Percentiles rank a stretch among this genome's conserved stretches.
Evolutionary conservation across 2,113 vertebrate genomes (phyloP).

Genomic region (Leptobrachium ailaonicum): DNA sequence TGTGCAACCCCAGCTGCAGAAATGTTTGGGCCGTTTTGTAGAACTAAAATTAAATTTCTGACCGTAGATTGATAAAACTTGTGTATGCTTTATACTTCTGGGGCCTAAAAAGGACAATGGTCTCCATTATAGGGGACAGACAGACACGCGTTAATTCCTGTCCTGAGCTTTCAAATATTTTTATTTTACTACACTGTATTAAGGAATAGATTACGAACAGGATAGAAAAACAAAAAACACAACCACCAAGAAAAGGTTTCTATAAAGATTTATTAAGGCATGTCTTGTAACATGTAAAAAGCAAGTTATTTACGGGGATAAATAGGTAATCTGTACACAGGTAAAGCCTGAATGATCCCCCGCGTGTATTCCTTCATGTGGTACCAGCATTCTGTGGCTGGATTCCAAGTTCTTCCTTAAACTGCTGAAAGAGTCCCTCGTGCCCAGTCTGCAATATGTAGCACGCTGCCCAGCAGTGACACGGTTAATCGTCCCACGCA

Average conservation of each 20-base stretch:
- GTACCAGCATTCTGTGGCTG: neutral
- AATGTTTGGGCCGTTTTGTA: too few species aligned
- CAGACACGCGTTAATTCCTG: too few species aligned
- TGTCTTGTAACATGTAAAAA: conserved; percentile 69
- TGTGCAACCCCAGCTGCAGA: too few species aligned
- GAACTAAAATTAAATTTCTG: too few species aligned
- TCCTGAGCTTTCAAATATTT: too few species aligned
- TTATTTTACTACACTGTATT: too few species aligned
- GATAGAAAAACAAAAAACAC: neutral
- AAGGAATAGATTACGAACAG: neutral
- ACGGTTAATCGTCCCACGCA: neutral
- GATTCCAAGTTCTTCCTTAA: neutral
- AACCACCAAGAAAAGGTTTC: conserved; percentile 25
- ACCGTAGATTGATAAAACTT: too few species aligned
- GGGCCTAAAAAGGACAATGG: too few species aligned
- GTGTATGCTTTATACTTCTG: too few species aligned
- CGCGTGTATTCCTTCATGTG: neutral
- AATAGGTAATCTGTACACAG: conserved; percentile 12
- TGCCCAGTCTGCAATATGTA: neutral
- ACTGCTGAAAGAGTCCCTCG: neutral
- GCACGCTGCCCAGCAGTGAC: neutral
- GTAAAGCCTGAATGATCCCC: neutral
- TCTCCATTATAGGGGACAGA: too few species aligned
- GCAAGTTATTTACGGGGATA: conserved; percentile 58
- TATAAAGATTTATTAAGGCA: conserved; percentile 77